Evolutionary conservation across 1,140 invertebrate species (phyloP).

Genomic region (Megathymus violae): DNA sequence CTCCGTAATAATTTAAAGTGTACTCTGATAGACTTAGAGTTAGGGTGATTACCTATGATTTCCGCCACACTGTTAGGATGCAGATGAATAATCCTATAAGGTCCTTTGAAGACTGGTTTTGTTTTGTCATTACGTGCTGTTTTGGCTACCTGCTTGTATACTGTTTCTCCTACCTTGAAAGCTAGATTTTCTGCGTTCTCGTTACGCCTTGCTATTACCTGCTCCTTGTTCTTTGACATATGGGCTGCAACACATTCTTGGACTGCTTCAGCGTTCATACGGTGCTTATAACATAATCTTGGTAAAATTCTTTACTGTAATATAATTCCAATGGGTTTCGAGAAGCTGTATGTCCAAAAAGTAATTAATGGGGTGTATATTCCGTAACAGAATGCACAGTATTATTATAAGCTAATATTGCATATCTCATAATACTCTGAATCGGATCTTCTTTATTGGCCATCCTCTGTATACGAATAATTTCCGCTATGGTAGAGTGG

Average conservation of each 20-base stretch:
- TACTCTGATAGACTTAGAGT: constrained; percentile 44
- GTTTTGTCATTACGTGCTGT: constrained; percentile 45
- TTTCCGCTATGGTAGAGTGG: constrained; percentile 49
- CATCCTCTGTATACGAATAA: constrained; percentile 49
- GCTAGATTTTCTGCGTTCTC: constrained; percentile 30
- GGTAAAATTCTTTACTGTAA: constrained; percentile 13
- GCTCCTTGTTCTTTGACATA: constrained; percentile 44
- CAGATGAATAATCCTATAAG: constrained; percentile 47
- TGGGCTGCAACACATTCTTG: constrained; percentile 34
- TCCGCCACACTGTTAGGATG: constrained; percentile 49
- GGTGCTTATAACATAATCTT: constrained; percentile 38
- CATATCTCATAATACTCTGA: constrained; percentile 44
- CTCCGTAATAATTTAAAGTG: constrained; percentile 41
- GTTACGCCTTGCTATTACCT: constrained; percentile 41
- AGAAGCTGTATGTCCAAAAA: constrained; percentile 34
- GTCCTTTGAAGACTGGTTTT: constrained; percentile 48
- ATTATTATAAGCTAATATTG: constrained; percentile 50
- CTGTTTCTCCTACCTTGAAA: constrained; percentile 49
- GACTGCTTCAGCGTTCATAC: constrained; percentile 33
- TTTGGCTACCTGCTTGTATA: constrained; percentile 48
- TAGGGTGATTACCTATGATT: constrained; percentile 47
- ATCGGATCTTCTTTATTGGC: constrained; percentile 45
- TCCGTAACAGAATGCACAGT: constrained; percentile 44
- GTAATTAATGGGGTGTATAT: constrained; percentile 39
- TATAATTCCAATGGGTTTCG: constrained; percentile 38